A percentile compares a stretch with the other conserved stretches of the same genome.
phyloP scores from a whole-genome alignment of 2,113 vertebrate genomes.

The cat (Felis catus) region F.catus_Fca126_mat1.0 CM031417.1:11116001-11116500 shows the following conservation, averaged over 20 bases:
- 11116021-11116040: background rate
- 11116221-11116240: conserved; percentile 68
- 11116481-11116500: conserved; percentile 90
- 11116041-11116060: conserved; percentile 54
- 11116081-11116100: conserved; percentile 73
- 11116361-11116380: conserved; percentile 36
- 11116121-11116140: conserved; percentile 79
- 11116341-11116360: conserved; percentile 71
- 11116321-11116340: conserved; percentile 42
- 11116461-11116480: conserved; percentile 92
- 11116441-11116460: conserved; percentile 60
- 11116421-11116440: background rate
- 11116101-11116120: conserved; percentile 80
- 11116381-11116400: background rate
- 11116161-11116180: conserved; percentile 60
- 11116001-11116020: background rate
- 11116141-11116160: conserved; percentile 70
- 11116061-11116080: conserved; percentile 63
- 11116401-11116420: conserved; percentile 14
- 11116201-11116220: conserved; percentile 39
- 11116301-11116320: conserved; percentile 52
- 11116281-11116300: conserved; percentile 41
- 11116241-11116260: conserved; percentile 10
- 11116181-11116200: conserved; percentile 50
- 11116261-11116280: background rate